Evolutionary conservation across 2,797 vertebrate species (phyloP).

Genomic region (Hemitrygon akajei): DNA sequence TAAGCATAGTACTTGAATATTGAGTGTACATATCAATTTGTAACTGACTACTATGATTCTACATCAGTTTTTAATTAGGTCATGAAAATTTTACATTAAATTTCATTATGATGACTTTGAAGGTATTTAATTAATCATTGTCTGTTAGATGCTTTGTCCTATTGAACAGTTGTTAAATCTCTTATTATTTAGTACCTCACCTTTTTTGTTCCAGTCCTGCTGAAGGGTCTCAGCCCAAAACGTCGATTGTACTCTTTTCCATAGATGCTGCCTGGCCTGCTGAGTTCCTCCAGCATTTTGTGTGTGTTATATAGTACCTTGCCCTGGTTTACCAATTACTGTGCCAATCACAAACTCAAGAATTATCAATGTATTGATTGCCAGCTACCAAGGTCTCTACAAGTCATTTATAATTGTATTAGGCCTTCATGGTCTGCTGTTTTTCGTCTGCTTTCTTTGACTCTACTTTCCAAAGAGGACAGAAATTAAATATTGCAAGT

Average conservation of each 20-base stretch:
- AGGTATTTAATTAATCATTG: background rate
- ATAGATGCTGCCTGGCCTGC: no score
- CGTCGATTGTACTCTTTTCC: no score
- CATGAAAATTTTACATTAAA: background rate
- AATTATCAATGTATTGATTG: background rate
- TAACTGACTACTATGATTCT: background rate
- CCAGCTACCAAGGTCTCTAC: background rate
- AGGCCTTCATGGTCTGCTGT: background rate
- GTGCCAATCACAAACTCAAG: background rate
- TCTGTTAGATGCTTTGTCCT: background rate
- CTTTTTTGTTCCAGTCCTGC: no score
- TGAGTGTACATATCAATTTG: background rate
- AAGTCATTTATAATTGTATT: background rate
- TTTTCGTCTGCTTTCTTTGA: background rate
- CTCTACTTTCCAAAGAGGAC: background rate
- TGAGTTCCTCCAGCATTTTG: no score
- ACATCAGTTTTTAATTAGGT: background rate
- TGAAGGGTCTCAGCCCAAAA: no score
- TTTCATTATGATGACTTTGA: background rate
- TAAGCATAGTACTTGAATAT: background rate
- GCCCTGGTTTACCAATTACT: background rate
- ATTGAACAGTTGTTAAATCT: background rate
- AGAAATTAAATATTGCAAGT: background rate
- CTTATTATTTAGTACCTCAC: no score
- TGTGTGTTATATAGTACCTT: background rate